A percentile compares a stretch with the other conserved stretches of the same genome.
Evolutionary conservation across 2,797 vertebrate species (phyloP).

Genomic region (Pampus argenteus): DNA sequence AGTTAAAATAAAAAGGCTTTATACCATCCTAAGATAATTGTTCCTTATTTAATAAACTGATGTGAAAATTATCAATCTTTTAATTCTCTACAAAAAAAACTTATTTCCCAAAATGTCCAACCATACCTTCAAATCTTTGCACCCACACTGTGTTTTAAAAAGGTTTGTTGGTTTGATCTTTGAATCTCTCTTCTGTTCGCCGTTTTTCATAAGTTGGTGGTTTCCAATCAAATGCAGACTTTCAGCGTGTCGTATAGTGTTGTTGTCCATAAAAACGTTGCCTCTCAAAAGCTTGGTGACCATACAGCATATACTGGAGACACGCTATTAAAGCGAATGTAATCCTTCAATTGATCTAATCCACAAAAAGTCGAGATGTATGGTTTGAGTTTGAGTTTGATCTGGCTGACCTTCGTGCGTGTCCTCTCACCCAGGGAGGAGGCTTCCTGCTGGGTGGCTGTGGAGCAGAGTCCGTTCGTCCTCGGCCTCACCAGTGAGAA

Average conservation of each 20-base stretch:
- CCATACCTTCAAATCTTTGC: too few species aligned
- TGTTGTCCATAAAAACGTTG: neutral
- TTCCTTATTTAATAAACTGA: too few species aligned
- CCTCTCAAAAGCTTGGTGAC: neutral
- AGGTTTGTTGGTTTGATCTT: neutral
- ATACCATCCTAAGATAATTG: too few species aligned
- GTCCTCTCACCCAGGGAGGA: conserved; percentile 77
- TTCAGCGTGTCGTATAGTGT: neutral
- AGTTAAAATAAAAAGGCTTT: too few species aligned
- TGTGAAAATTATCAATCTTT: too few species aligned
- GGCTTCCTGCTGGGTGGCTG: conserved; percentile 60
- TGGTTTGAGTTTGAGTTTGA: too few species aligned
- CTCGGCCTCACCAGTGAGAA: conserved; percentile 78
- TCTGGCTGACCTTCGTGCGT: neutral
- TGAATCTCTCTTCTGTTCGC: neutral
- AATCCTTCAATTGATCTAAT: neutral
- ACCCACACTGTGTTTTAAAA: too few species aligned
- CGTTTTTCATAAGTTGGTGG: neutral
- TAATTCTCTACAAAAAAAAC: too few species aligned
- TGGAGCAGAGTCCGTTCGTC: conserved; percentile 84
- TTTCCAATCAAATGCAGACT: conserved; percentile 4
- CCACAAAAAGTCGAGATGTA: neutral
- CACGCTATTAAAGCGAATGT: neutral
- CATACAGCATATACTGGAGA: neutral
- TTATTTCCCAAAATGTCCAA: too few species aligned